Base-by-base conservation (phyloP, 2,888 invertebrate genomes). In the Amblyteles armatorius region DNA sequence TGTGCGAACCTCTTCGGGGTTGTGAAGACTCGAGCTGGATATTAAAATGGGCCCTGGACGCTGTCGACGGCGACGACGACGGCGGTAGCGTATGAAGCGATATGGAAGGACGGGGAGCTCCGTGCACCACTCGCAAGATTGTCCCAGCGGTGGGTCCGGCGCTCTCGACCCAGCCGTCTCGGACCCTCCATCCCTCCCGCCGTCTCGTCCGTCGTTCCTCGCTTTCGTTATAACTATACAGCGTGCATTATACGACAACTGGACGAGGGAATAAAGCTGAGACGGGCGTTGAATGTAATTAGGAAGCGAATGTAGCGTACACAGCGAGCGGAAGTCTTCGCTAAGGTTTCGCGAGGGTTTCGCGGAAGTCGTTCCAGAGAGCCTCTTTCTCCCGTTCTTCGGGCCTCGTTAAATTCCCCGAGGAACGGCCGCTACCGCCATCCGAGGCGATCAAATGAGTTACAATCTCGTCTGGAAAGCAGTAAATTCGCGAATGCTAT, bases 301-400 rank as follows among this genome's bases (percentile, higher is more conserved):
- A 86, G 72, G 84, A 72, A 82, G 84, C 81, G 85, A 86, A 78
- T 83, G 71, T 72, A 79, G 72, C 79, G 69, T 67, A 67, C 78
- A 52, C 69, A 48, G 44, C 44, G 44, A 48, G 16, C 44, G 44
- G 44, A 48, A 48, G 44, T 48, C 44, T 48, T 48, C 44, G 44
- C 44, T 48, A 48, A 48, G 44, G 44, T 48, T 48, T 48, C 44
- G 44, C 44, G 44, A 48, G 44, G 44, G 44, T 48, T 48, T 48
- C 44, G 44, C 44, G 44, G 44, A 48, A 79, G 72, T 69, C 73
- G 48, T 73, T 69, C 57, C 52, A 22, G 55, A 57, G 81, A 67
- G 71, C 22, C 57, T 67, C 55, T 52, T 26, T 22, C 74, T 33
- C 40, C 9, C 63, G 52, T 50, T 44, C 68, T 69, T 55, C 74